Conservation (phyloP, 2,888 invertebrate species). For the Cryptocephalus primarius region DNA sequence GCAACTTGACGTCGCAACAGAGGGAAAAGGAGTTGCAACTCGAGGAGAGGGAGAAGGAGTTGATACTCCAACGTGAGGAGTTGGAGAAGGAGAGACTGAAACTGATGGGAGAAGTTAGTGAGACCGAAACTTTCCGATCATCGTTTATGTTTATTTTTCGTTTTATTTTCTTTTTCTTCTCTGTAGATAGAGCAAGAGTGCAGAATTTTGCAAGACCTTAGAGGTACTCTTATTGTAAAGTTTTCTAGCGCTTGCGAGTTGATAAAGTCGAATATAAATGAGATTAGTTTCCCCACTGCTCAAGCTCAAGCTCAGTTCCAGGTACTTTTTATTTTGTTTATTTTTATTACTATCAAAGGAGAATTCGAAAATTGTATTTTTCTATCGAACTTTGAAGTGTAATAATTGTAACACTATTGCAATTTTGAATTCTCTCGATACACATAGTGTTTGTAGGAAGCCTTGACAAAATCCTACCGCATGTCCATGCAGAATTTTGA, state of each 20-base stretch:
- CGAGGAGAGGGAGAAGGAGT: slow-evolving; percentile 45
- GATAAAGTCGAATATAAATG: slow-evolving; percentile 28
- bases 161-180: slow-evolving; percentile 25
- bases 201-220: slow-evolving; percentile 43
- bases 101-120: slow-evolving; percentile 39
- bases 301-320: slow-evolving; percentile 29
- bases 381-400: neutral
- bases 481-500: no score
- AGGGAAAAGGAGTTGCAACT: slow-evolving; percentile 45
- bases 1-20: slow-evolving; percentile 39
- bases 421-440: no score
- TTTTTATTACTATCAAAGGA: slow-evolving; percentile 5
- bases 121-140: slow-evolving; percentile 1
- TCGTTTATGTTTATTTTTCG: slow-evolving; percentile 19
- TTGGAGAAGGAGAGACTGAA: slow-evolving; percentile 44
- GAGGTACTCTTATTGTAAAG: slow-evolving; percentile 25
- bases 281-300: slow-evolving; percentile 29
- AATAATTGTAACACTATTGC: no score
- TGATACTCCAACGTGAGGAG: slow-evolving; percentile 40
- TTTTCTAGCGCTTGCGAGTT: slow-evolving; percentile 28
- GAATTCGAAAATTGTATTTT: slow-evolving; percentile 2
- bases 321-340: slow-evolving; percentile 25
- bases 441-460: no score
- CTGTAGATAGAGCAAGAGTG: slow-evolving; percentile 58
- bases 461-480: no score